A percentile compares a stretch with the other conserved stretches of the same genome.
These are phyloP conservation scores for Hexactinellida sp. DNA, from an alignment of 37 sponge, comb jelly and placozoan genomes.

Conservation along the genomic window DNA sequence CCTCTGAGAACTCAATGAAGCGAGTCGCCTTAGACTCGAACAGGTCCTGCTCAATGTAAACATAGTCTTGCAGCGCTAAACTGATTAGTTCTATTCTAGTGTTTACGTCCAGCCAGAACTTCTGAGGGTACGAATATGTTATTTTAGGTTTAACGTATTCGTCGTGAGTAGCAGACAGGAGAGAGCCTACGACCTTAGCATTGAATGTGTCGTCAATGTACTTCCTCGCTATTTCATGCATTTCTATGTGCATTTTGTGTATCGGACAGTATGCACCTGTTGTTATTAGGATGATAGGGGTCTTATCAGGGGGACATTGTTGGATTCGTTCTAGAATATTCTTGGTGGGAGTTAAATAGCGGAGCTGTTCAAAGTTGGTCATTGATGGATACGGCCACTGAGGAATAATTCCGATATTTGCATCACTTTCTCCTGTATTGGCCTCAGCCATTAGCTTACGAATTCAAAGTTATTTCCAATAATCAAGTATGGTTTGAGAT, in stretches of 20 bases:
- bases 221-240: neutral
- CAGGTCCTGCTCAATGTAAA: neutral
- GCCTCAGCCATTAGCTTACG: neutral
- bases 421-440: neutral
- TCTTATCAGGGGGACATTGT: neutral
- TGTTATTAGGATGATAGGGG: conserved; percentile 12
- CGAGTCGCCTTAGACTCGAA: neutral
- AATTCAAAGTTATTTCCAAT: too few relatives aligned
- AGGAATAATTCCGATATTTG: neutral
- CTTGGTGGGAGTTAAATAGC: conserved; percentile 4
- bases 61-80: neutral
- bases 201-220: neutral
- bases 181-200: neutral
- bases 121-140: neutral
- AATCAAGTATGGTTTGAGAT: too few relatives aligned
- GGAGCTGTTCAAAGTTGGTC: neutral
- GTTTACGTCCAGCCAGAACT: neutral
- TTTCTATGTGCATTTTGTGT: conserved; percentile 14
- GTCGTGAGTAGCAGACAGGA: conserved; percentile 15
- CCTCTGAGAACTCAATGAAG: neutral
- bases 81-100: neutral
- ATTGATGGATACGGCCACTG: neutral
- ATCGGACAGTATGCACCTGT: conserved; percentile 4
- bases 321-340: neutral
- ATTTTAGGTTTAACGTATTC: neutral